A percentile compares a stretch with the other conserved stretches of the same genome.
phyloP scores from a whole-genome alignment of 2,797 vertebrate genomes.

The Dermochelys coriacea region DNA sequence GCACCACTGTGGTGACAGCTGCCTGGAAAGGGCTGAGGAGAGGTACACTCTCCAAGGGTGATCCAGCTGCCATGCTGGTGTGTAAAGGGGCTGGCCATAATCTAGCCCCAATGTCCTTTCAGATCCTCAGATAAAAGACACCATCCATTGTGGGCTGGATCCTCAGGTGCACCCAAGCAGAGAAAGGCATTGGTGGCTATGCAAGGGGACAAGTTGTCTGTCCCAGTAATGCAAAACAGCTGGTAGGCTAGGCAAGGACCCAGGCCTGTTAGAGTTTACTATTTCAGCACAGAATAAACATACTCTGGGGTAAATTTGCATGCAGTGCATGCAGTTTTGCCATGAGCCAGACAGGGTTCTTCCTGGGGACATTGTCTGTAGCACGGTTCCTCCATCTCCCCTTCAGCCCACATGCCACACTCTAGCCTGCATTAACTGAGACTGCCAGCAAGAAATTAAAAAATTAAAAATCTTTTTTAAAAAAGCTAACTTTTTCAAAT shows the following conservation, averaged over 20 bases:
- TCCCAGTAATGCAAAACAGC: background rate
- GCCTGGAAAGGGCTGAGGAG: no score
- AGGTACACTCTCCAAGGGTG: background rate
- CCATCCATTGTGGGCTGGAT: background rate
- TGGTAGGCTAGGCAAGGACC: background rate
- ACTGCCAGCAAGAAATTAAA: background rate
- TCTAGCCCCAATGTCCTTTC: no score
- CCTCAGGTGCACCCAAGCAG: background rate
- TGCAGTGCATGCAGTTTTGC: background rate
- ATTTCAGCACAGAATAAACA: background rate
- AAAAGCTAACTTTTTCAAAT: background rate
- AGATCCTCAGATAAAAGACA: no score
- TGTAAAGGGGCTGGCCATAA: background rate
- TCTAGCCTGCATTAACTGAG: background rate
- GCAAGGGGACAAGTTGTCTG: background rate
- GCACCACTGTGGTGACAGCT: no score
- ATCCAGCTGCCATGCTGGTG: background rate
- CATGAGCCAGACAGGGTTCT: background rate
- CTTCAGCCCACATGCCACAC: background rate
- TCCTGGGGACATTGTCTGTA: background rate
- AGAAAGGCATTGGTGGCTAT: background rate
- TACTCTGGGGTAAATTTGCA: background rate
- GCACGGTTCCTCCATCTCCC: background rate
- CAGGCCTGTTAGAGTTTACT: background rate
- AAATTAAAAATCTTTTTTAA: background rate